These are phyloP conservation scores for Ctenoplectra terminalis DNA, from an alignment of 1,140 invertebrate species.

Conservation along the genomic window DNA sequence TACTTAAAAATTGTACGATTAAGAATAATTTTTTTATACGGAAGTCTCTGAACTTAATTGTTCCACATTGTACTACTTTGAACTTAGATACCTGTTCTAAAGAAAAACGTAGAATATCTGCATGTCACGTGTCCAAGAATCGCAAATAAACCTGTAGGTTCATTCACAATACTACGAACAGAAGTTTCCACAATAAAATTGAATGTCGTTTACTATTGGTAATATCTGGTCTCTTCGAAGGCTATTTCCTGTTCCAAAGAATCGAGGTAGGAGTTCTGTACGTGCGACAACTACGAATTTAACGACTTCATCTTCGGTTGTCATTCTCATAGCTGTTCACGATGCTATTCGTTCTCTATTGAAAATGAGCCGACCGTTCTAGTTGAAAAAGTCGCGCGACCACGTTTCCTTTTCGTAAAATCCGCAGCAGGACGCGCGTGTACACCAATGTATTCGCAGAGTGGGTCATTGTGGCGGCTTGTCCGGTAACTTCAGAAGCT, in stretches of 20 bases:
- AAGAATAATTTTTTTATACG: too few species aligned
- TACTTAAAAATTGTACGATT: too few species aligned
- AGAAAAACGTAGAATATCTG: not conserved
- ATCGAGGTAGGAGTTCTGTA: not conserved
- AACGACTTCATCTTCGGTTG: constrained; percentile 61
- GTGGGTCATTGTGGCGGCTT: constrained; percentile 51
- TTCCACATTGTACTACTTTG: too few species aligned
- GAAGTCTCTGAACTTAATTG: too few species aligned
- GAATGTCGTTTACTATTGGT: constrained; percentile 42
- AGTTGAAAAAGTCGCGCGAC: constrained; percentile 32
- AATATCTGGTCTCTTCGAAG: constrained; percentile 51
- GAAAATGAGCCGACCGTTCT: constrained; percentile 7
- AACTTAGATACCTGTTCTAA: too few species aligned
- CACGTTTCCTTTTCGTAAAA: constrained; percentile 40
- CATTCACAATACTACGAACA: not conserved
- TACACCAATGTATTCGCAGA: constrained; percentile 43
- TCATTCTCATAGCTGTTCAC: constrained; percentile 33
- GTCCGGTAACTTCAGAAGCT: constrained; percentile 58
- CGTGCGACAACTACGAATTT: constrained; percentile 14
- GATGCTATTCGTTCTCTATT: constrained; percentile 44
- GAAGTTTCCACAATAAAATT: not conserved
- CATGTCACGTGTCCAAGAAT: not conserved
- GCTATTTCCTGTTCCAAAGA: constrained; percentile 52
- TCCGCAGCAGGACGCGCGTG: constrained; percentile 32
- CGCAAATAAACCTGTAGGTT: too few species aligned